These are phyloP conservation scores for Sacculina carcini DNA, from an alignment of 2,888 invertebrate species.

Conservation along the genomic window DNA sequence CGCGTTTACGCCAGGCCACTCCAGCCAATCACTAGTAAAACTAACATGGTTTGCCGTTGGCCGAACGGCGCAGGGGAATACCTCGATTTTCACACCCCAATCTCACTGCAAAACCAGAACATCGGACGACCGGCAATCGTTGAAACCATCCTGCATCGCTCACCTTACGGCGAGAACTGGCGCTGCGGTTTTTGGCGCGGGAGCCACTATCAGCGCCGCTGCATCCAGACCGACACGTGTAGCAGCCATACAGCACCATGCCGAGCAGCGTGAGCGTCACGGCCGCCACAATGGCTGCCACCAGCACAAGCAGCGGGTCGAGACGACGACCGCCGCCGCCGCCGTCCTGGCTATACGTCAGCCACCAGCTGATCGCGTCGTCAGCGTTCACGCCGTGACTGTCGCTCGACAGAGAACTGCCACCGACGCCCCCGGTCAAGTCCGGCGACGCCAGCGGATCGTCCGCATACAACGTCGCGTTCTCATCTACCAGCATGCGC, in stretches of 20 bases:
- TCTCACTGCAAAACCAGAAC: no score
- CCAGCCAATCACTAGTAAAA: no score
- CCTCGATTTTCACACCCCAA: no score
- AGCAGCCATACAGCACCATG: constrained; percentile 4
- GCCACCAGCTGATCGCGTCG: no score
- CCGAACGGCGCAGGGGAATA: no score
- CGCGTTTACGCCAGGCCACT: no score
- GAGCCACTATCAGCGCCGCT: neutral
- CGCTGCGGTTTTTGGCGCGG: neutral
- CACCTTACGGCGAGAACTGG: neutral
- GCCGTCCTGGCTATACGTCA: neutral
- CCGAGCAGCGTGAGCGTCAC: neutral
- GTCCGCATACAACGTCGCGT: neutral
- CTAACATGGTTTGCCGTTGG: no score
- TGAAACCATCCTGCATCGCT: neutral
- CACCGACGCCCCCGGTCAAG: neutral
- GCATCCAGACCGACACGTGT: neutral
- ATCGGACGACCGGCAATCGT: no score
- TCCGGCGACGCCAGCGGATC: neutral
- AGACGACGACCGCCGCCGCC: neutral
- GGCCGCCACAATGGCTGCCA: constrained; percentile 1
- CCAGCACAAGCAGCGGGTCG: constrained; percentile 2
- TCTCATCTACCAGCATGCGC: neutral
- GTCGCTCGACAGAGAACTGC: neutral
- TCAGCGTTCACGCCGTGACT: no score